Evolutionary conservation across 2,797 vertebrate species (phyloP), one percentile per base, ranked within the genome.

Genomic region (Spinibarbus caldwelli): DNA sequence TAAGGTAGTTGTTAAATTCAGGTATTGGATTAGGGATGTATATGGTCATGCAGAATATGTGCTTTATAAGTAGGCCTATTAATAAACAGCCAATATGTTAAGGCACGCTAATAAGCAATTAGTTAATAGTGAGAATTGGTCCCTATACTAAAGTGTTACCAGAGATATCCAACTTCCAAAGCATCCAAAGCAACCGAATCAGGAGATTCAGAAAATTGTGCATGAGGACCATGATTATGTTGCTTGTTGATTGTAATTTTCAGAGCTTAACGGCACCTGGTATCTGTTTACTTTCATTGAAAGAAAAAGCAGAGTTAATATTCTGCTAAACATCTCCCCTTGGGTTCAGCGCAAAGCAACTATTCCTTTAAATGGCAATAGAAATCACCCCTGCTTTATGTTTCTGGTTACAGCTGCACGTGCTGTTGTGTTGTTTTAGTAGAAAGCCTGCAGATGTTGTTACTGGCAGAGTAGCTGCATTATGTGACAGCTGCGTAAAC

Each of bases 401-500:
- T 72, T 34, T 73, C 17, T 52, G n/a, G 15, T 66, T 54, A 36
- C 43, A 67, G 36, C 43, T 67, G n/a, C 57, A 34, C 38, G 19
- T 43, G 26, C n/a, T 23, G 36, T 59, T 36, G 29, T 76, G 17
- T 59, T 62, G 52, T 75, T 75, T 75, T 29, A 75, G 41, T 26
- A 19, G 14, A 76, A 64, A 52, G 59, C 82, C 43, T 29, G 71
- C 71, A 75, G 29, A 75, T 76, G 29, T 49, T 83, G 57, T 83
- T 52, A 38, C 52, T 83, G 34, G 59, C 34, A 21, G 9, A 41
- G 26, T 76, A 76, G 62, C 23, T 45, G 36, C 68, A 34, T 75
- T 83, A 75, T 62, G 70, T 83, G 70, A 75, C 81, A 64, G 54
- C 59, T 83, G 57, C 34, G 66, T 76, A 52, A 66, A 83, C 59